Base-by-base conservation (phyloP, 1,140 invertebrate species). In the Magallana gigas region DNA sequence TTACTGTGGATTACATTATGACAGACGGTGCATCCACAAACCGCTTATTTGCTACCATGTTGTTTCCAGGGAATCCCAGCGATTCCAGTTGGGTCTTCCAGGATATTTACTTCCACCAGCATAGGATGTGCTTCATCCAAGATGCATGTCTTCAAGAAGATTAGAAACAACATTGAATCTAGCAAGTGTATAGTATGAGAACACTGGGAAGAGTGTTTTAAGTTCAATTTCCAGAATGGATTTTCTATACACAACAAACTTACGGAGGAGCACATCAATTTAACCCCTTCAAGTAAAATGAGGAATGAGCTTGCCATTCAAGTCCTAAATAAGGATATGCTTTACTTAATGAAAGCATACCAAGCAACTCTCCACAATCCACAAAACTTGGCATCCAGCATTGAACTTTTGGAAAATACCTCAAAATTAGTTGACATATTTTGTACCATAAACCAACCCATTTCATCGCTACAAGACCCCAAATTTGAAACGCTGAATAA, bases 1-100 rank as follows among this genome's bases (percentile, higher is more conserved):
- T 88, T 85, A 87, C 87, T 23, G 57, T 86, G 14, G 87, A 90
- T 58, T 90, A 87, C 82, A 83, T 90, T 18, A 90, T 90, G 89
- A 59, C 83, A 9, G 89, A 88, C 85, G 89, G 89, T 71, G 87
- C 87, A 29, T 87, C 85, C 18, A 85, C 89, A 62, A 90, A 88
- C 62, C 86, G 82, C 81, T 18, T 82, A 6, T 85, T 90, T 80
- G 83, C 68, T 9, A 87, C 71, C 57, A 82, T 90, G 83, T 76
- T 90, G 48, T 87, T 88, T 59, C 23, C 14, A 57, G 58, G 59
- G 59, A 57, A 86, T 64, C 85, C 88, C n/a, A 76, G 48, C 16
- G 68, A 83, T 12, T 16, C n/a, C 57, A 83, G 83, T 23, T 89
- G 57, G 86, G 48, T 87, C 36, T 86, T 87, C 64, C 59, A 58